A percentile compares a stretch with the other conserved stretches of the same genome.
These are phyloP conservation scores for Calliphora vomitoria DNA, from an alignment of 2,888 invertebrate species.

Conservation along the genomic window DNA sequence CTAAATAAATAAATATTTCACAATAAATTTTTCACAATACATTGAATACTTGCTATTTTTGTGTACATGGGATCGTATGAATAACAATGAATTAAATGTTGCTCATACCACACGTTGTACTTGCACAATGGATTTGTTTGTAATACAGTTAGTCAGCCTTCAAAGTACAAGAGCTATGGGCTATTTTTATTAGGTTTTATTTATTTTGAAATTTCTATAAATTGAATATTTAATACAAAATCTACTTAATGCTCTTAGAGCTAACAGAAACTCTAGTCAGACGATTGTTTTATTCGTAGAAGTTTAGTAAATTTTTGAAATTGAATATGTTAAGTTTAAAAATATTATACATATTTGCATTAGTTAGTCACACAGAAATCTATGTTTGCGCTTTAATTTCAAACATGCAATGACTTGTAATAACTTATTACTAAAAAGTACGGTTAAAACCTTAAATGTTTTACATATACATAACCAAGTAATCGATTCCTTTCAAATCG, in stretches of 20 bases:
- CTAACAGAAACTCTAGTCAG: background rate
- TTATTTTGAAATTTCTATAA: background rate
- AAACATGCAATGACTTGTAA: too few species aligned
- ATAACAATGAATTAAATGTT: conserved; percentile 7
- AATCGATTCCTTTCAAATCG: too few species aligned
- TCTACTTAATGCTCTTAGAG: background rate
- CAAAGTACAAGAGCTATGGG: background rate
- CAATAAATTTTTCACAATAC: background rate
- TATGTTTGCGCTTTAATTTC: too few species aligned
- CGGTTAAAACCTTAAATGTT: too few species aligned
- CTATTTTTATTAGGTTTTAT: background rate
- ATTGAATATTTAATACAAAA: background rate
- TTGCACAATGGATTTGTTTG: background rate
- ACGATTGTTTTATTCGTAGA: background rate
- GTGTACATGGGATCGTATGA: background rate
- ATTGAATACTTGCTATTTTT: background rate
- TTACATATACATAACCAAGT: too few species aligned
- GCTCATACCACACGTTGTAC: conserved; percentile 10
- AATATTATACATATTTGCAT: too few species aligned
- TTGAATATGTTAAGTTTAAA: background rate
- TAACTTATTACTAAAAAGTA: too few species aligned
- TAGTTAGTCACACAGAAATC: too few species aligned
- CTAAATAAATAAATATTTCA: background rate
- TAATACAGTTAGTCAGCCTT: background rate
- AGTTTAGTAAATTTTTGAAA: background rate